Evolutionary conservation across 2,113 vertebrate genomes (phyloP), one percentile per base, ranked within the genome.

Genomic region (Calyptommatus sinebrachiatus): DNA sequence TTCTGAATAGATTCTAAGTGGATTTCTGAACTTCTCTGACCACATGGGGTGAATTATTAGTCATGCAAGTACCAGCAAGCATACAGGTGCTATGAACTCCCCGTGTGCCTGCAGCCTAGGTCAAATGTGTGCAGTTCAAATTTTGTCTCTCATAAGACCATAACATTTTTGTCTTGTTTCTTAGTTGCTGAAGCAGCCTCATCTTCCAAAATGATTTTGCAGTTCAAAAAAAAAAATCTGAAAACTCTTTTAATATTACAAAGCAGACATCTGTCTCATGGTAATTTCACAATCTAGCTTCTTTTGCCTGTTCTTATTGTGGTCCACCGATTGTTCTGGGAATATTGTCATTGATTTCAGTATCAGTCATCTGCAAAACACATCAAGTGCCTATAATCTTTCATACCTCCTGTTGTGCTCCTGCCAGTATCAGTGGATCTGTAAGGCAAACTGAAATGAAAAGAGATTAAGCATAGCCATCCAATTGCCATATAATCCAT

Each of bases 381-480:
- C 77, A 85, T 81, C 71, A 80, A 77, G 83, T 78, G 62, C 68
- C 61, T 86, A 78, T 84, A 86, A 89, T 87, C 83, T 87, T 84
- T 84, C 83, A n/a, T 29, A 81, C 78, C 77, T 86, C 77, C 82
- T 76, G 83, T 68, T 83, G 61, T 81, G 80, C 78, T 85, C 91
- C 89, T 79, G 80, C 69, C 63, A 0, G 86, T 87, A 83, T 89
- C 88, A 92, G 86, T 83, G 82, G 86, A 89, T 83, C 80, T 77
- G 66, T 83, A 77, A 79, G 82, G 83, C 87, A 89, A 89, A 87
- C 67, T 73, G 84, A 87, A 89, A 82, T 91, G 89, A 89, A 90
- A 78, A 74, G 72, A 92, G 88, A 89, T 90, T 89, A 90, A 85
- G 83, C 88, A 84, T 82, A 87, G 83, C 1, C 85, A 83, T 81